Conservation (phyloP, 37 sponge, comb jelly and placozoan species). For the Aplysina aerophoba region DNA sequence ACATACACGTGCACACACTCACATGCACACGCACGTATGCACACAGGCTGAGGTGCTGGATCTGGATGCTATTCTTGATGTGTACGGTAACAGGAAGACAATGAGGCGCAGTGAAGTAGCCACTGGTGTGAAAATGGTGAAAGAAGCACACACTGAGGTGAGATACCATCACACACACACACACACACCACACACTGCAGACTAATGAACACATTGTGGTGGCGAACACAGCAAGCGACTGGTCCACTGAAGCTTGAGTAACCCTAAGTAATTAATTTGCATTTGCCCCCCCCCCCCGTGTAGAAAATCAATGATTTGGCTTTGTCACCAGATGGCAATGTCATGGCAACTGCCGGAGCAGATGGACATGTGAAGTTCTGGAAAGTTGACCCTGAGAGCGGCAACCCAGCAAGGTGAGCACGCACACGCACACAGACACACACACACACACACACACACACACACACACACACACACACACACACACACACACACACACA, state of each 20-base stretch:
- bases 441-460: too few species aligned
- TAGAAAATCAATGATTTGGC: constrained; percentile 72
- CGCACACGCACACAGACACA: too few species aligned
- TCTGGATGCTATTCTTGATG: constrained; percentile 27
- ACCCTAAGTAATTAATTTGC: too few species aligned
- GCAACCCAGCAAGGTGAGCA: constrained; percentile 46
- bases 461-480: too few species aligned
- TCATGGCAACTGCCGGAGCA: constrained; percentile 77
- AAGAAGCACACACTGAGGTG: constrained; percentile 55
- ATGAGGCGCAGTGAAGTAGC: constrained; percentile 15
- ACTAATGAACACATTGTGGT: constrained; percentile 36
- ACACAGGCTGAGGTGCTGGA: constrained; percentile 63
- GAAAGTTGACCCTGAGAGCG: constrained; percentile 54
- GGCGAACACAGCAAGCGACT: too few species aligned
- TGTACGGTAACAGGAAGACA: constrained; percentile 4
- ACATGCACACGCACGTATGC: too few species aligned
- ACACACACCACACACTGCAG: neutral
- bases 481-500: too few species aligned
- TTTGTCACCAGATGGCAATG: constrained; percentile 85
- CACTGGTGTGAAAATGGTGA: constrained; percentile 35
- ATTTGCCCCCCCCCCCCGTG: neutral
- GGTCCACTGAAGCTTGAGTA: too few species aligned
- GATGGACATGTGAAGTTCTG: constrained; percentile 93
- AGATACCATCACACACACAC: neutral
- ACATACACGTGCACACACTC: too few species aligned